Evolutionary conservation across 2,797 vertebrate species (phyloP).

Genomic region (Pipistrellus nathusii): DNA sequence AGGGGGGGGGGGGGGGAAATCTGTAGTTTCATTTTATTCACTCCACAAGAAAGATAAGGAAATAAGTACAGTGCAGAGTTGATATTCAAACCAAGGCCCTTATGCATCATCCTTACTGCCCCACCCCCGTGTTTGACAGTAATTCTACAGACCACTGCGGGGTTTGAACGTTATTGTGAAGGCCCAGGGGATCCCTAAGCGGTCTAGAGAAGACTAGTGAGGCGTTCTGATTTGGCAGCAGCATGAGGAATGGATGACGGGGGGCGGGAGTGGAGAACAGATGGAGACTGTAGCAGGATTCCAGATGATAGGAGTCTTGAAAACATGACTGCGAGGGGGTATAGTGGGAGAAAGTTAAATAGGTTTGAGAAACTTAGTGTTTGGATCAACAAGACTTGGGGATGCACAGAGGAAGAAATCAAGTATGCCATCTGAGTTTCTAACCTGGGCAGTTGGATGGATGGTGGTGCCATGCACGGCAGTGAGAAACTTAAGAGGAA

Average conservation of each 20-base stretch:
- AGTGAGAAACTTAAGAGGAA: not conserved
- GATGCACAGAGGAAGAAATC: not conserved
- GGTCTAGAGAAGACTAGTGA: not conserved
- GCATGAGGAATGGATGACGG: not conserved
- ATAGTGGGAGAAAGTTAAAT: not conserved
- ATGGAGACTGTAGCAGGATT: not conserved
- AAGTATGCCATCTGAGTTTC: not conserved
- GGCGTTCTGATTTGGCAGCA: not conserved
- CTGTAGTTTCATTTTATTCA: not conserved
- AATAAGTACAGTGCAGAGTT: not conserved
- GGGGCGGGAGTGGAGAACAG: not conserved
- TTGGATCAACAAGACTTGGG: not conserved
- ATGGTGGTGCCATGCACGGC: not conserved
- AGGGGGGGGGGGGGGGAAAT: not conserved
- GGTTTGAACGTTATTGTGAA: slow-evolving; percentile 45
- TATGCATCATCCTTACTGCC: not conserved
- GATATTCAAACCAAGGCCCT: not conserved
- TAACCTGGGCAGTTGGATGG: not conserved
- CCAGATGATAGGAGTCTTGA: not conserved
- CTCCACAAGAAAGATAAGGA: slow-evolving; percentile 31
- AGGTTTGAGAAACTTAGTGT: not conserved
- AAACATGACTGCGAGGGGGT: not conserved
- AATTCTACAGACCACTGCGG: not conserved
- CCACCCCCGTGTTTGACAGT: not conserved
- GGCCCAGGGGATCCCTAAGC: not conserved